Base-by-base conservation (phyloP, 2,888 invertebrate genomes). In the Hyles lineata region DNA sequence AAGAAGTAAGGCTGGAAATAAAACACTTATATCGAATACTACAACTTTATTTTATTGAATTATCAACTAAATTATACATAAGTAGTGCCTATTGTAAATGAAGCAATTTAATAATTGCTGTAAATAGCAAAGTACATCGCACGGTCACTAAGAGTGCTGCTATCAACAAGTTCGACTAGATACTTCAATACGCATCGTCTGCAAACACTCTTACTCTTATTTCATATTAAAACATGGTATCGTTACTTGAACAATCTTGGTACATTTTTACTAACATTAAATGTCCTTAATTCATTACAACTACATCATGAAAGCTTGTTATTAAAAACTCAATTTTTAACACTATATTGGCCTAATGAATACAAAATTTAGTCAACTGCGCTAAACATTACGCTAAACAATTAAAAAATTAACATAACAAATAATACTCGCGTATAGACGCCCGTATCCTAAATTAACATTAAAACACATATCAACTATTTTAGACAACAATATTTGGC, bases 31-130 rank as follows among this genome's bases (percentile, higher is more conserved):
- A 23, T 23, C 8, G 50, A 43, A 19, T 71, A 71, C 70, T 73
- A 73, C 72, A 73, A 29, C 61, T 73, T 70, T 70, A 73, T 73
- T 71, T 63, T 55, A 35, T 73, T 55, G 69, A 73, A 70, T 70
- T 61, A 69, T 11, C 61, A 61, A 50, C 52, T 70, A 72, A 60
- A 71, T 55, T 71, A 62, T 61, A 62, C 43, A 25, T 62, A 62
- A 23, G 35, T 62, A 71, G 50, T 61, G 60, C 50, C 60, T 62
- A 52, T 52, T 71, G 62, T 71, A 71, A 71, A 62, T 55, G 4
- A 71, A 71, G 50, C 62, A 63, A 63, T 63, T 62, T 25, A 71
- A 19, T 63, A 52, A 63, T 71, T 63, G 52, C 29, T 71, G 62
- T 71, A 71, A 32, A 62, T 52, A 62, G 71, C 50, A 71, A 15